A percentile compares a stretch with the other conserved stretches of the same genome.
phyloP scores from a whole-genome alignment of 1,140 invertebrate genomes.

The Euwallacea fornicatus region DNA sequence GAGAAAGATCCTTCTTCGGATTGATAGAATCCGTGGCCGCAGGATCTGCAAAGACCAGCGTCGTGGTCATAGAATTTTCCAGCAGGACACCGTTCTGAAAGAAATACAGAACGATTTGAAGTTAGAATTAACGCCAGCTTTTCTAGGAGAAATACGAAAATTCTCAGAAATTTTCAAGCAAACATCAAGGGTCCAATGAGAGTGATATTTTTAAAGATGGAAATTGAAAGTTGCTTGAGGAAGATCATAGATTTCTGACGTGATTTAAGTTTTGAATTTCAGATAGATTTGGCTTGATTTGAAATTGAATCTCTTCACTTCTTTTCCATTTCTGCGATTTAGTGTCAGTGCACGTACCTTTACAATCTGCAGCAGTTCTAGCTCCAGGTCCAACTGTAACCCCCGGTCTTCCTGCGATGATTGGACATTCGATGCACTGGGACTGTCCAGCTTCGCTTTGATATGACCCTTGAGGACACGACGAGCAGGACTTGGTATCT shows the following conservation, averaged over 20 bases:
- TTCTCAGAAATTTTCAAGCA: no score
- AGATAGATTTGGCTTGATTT: no score
- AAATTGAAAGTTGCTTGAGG: no score
- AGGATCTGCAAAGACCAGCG: constrained; percentile 81
- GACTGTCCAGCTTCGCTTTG: constrained; percentile 91
- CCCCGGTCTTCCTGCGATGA: constrained; percentile 81
- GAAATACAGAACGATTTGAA: neutral
- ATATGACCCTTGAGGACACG: constrained; percentile 88
- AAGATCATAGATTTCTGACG: no score
- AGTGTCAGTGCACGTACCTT: constrained; percentile 59
- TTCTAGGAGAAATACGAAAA: neutral
- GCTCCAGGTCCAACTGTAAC: constrained; percentile 86
- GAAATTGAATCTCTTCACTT: no score
- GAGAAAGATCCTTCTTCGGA: constrained; percentile 87
- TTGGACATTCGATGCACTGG: constrained; percentile 84
- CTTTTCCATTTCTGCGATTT: no score
- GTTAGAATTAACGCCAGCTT: neutral
- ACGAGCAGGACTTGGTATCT: constrained; percentile 73
- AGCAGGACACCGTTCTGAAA: constrained; percentile 80
- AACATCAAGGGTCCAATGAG: no score
- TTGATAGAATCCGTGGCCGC: constrained; percentile 94
- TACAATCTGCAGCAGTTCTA: constrained; percentile 84
- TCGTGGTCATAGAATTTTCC: constrained; percentile 90
- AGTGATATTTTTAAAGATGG: no score
- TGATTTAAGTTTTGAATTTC: no score